Evolutionary conservation across 92 coral and sea anemone species (phyloP).

Genomic region (Desmophyllum pertusum): DNA sequence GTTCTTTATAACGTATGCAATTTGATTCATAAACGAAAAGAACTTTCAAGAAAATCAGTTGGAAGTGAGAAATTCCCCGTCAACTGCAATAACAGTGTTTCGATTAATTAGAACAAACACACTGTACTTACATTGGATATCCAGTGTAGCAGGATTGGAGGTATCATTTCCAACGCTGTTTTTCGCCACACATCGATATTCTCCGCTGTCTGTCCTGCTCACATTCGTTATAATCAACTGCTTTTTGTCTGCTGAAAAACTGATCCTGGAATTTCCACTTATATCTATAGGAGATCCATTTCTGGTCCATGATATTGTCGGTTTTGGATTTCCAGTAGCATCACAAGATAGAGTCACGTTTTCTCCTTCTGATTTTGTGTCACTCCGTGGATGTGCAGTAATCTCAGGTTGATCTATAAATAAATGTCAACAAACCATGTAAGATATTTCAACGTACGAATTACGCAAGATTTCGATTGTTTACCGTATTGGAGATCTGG

Average conservation of each 20-base stretch:
- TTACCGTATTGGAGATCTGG: no score
- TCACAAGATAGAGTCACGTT: constrained; percentile 28
- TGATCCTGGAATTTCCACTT: background rate
- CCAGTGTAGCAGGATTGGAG: background rate
- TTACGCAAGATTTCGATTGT: background rate
- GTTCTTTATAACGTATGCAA: no score
- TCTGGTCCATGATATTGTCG: constrained; percentile 37
- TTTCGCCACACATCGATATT: constrained; percentile 27
- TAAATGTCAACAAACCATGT: background rate
- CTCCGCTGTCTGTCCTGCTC: constrained; percentile 39
- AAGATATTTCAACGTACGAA: background rate
- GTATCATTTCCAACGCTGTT: constrained; percentile 5
- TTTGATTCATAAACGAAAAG: no score
- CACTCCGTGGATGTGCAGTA: background rate
- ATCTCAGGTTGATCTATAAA: constrained; percentile 25
- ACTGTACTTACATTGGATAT: constrained; percentile 21
- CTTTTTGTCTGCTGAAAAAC: background rate
- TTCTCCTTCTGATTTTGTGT: constrained; percentile 2
- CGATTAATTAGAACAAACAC: no score
- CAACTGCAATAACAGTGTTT: no score
- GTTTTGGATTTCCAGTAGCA: constrained; percentile 44
- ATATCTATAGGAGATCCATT: background rate
- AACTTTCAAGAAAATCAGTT: no score
- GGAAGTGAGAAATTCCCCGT: no score
- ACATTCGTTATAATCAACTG: constrained; percentile 16